Evolutionary conservation across 1,140 invertebrate genomes (phyloP), one percentile per base, ranked within the genome.

Genomic region (Macrobrachium nipponense): DNA sequence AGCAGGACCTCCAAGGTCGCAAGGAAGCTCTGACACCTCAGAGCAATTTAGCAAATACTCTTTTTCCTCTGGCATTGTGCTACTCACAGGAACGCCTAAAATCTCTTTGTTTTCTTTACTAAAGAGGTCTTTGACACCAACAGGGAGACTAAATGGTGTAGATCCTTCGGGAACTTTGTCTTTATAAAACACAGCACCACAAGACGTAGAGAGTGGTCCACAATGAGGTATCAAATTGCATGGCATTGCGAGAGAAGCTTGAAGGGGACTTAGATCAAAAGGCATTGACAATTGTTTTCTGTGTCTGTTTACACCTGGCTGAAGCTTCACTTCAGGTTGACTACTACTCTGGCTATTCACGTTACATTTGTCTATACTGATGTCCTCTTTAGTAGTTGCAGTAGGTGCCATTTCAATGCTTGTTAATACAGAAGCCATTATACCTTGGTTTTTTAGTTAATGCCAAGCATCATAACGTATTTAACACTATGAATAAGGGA

Each of bases 241-340:
- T 14, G 84, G 62, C 7, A 70, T 68, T 18, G 80, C 59, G 58
- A 86, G 58, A 15, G 84, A 86, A 18, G 84, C 80, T n/a, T 86
- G 59, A 17, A 86, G 66, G 8, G 18, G 27, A 20, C 66, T 60
- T 23, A 73, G 51, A 62, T 86, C 80, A 64, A 80, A 86, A 27
- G 84, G 77, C 14, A 70, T n/a, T 5, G 84, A 72, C 36, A 73
- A 79, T 20, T 86, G 70, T 17, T 76, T 20, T 36, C 23, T 43
- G 11, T 51, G n/a, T 59, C 44, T 77, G 18, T 20, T 27, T 3
- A 20, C 27, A 5, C 27, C 14, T 64, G 12, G 4, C 36, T 62
- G n/a, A 43, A 12, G 36, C 43, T 44, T 17, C 14, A 64, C 10
- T 3, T 58, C 73, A 44, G 43, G 36, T 17, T 66, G 73, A 17